These are phyloP conservation scores for Drosophila neonasuta DNA, from an alignment of 2,888 invertebrate genomes.

Conservation along the genomic window DNA sequence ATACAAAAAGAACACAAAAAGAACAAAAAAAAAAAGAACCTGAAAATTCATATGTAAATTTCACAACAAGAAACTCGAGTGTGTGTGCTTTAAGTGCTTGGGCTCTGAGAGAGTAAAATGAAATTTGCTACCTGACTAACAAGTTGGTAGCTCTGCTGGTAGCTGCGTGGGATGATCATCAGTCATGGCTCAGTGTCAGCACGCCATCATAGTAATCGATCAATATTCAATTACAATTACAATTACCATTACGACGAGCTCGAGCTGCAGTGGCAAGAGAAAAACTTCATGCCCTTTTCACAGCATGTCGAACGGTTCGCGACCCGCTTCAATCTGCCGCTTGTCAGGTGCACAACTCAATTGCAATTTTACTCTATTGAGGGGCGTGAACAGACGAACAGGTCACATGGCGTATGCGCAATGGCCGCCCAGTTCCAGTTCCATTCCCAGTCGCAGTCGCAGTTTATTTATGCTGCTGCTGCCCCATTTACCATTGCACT, in stretches of 20 bases:
- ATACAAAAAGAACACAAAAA: conserved; percentile 3
- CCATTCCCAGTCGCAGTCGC: too few species aligned
- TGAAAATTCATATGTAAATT: conserved; percentile 63
- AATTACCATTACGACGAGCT: conserved; percentile 50
- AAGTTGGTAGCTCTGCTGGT: not conserved
- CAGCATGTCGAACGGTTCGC: conserved; percentile 43
- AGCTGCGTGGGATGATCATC: conserved; percentile 42
- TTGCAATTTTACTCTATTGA: conserved; percentile 42
- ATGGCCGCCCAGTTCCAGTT: conserved; percentile 20
- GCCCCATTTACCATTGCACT: conserved; percentile 30
- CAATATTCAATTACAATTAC: conserved; percentile 66
- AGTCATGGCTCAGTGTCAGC: conserved; percentile 61
- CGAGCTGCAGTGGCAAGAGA: conserved; percentile 11
- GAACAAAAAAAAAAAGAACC: conserved; percentile 11
- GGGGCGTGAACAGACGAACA: not conserved
- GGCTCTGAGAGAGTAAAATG: conserved; percentile 32
- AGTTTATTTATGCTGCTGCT: conserved; percentile 54
- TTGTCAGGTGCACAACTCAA: conserved; percentile 41
- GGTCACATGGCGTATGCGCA: conserved; percentile 40
- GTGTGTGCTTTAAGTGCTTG: conserved; percentile 37
- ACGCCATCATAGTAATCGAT: conserved; percentile 49
- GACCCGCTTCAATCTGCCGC: conserved; percentile 35
- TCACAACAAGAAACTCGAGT: conserved; percentile 24
- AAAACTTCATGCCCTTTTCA: not conserved
- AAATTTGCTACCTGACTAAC: conserved; percentile 38